Base-by-base conservation (phyloP, 2,888 invertebrate genomes). In the Globia sparganii region DNA sequence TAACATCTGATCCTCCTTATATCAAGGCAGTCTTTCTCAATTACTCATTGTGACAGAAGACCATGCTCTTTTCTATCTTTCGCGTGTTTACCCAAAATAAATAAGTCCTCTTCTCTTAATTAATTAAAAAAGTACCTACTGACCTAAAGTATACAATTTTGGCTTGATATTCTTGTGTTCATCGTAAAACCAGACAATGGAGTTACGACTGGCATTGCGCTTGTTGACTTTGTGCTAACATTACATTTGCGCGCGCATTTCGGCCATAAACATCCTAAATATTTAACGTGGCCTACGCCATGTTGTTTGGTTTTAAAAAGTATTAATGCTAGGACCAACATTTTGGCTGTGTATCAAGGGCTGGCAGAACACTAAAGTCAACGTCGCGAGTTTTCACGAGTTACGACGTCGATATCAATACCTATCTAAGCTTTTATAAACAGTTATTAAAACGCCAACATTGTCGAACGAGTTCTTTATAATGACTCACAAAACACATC, bases 151-250 rank as follows among this genome's bases (percentile, higher is more conserved):
- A n/a, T 56, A 66, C 49, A n/a, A 61, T 58, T 43, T 43, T 46
- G 5, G 40, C 11, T 59, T 75, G 65, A 37, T 64, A 56, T 80
- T 72, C 69, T 70, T 71, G 58, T 59, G 61, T 65, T 76, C 61
- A 53, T 46, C 71, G 70, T 81, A 68, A 85, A 85, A 64, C 61
- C 28, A 72, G 73, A 69, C 82, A 81, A 69, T 59, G 53, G 62
- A 69, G 72, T 81, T 81, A 77, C 82, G 77, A 77, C 69, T 43
- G 11, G 28, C 65, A 43, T 28, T 68, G n/a, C 61, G 56, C 61
- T 34, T 85, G 74, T 85, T 77, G 62, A 84, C 77, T n/a, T 28
- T 43, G 71, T 43, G 83, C 73, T 81, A 77, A 83, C 81, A 76
- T 81, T 72, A 58, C 31, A 2, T 62, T 61, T 81, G 72, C 65